These are phyloP conservation scores for Azorinus chamasolen DNA, from an alignment of 2,888 invertebrate genomes.

Conservation along the genomic window DNA sequence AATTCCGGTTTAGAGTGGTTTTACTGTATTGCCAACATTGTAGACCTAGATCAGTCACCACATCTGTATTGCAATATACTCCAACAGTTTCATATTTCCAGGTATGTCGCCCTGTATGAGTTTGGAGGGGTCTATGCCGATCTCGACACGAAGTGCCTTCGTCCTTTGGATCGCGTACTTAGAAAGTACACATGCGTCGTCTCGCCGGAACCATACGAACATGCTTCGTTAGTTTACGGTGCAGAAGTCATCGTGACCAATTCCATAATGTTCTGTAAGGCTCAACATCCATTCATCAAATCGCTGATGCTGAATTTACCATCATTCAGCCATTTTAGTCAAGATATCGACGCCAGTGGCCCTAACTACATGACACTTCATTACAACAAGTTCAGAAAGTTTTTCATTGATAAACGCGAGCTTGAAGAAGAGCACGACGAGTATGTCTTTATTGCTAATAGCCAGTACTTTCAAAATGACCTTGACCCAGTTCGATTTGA, in stretches of 20 bases:
- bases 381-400: slow-evolving; percentile 15
- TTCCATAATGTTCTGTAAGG: slow-evolving; percentile 77
- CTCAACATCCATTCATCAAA: slow-evolving; percentile 78
- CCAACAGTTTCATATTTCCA: slow-evolving; percentile 14
- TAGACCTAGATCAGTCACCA: too few relatives aligned
- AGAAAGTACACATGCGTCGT: slow-evolving; percentile 75
- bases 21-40: too few relatives aligned
- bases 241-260: slow-evolving; percentile 77
- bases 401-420: slow-evolving; percentile 29
- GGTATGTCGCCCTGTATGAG: slow-evolving; percentile 81
- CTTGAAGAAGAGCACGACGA: slow-evolving; percentile 50
- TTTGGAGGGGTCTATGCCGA: slow-evolving; percentile 84
- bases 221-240: slow-evolving; percentile 75
- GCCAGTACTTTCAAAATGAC: slow-evolving; percentile 79
- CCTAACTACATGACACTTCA: slow-evolving; percentile 77
- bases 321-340: slow-evolving; percentile 73
- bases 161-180: slow-evolving; percentile 71
- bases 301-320: slow-evolving; percentile 72
- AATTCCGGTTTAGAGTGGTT: too few relatives aligned
- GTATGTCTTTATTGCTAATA: slow-evolving; percentile 71
- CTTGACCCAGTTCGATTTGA: slow-evolving; percentile 73
- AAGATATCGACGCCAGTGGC: slow-evolving; percentile 79
- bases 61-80: too few relatives aligned
- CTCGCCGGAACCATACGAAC: slow-evolving; percentile 80
- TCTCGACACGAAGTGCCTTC: slow-evolving; percentile 80